A percentile compares a stretch with the other conserved stretches of the same genome.
phyloP scores from a whole-genome alignment of 2,888 invertebrate species.

The Sesia apiformis region DNA sequence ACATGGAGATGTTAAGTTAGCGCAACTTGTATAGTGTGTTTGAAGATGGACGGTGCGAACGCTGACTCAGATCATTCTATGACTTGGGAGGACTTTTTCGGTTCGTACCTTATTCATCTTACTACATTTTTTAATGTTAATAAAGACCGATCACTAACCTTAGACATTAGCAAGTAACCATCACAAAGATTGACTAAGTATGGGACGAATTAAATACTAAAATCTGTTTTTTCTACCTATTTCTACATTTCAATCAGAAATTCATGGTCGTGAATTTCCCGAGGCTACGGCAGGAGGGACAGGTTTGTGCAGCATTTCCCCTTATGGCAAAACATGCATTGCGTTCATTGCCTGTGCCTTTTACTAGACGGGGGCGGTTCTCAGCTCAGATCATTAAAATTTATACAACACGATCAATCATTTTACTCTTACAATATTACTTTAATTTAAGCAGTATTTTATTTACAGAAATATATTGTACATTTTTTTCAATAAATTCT shows the following conservation, averaged over 20 bases:
- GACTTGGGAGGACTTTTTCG: conserved; percentile 83
- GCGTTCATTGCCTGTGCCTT: conserved; percentile 27
- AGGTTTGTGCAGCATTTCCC: conserved; percentile 52
- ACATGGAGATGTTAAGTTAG: conserved; percentile 32
- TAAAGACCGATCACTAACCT: not conserved
- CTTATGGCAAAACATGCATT: conserved; percentile 35
- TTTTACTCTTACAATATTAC: conserved; percentile 1
- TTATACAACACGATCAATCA: conserved; percentile 18
- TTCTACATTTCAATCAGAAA: not conserved
- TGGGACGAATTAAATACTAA: not conserved
- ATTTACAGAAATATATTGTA: no score
- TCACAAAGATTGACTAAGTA: no score
- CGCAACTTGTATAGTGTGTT: conserved; percentile 25
- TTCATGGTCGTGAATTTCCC: conserved; percentile 32
- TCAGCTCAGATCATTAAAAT: not conserved
- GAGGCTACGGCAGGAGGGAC: conserved; percentile 32
- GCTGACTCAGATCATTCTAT: conserved; percentile 80
- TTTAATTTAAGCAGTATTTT: no score
- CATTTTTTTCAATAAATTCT: no score
- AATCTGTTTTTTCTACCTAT: not conserved
- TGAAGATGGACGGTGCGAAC: conserved; percentile 69
- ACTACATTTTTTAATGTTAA: not conserved
- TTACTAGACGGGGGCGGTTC: not conserved
- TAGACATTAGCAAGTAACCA: no score
- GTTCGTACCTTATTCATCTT: conserved; percentile 53